Base-by-base conservation (phyloP, 2,888 invertebrate genomes). In the Lepidochrysops patricia region DNA sequence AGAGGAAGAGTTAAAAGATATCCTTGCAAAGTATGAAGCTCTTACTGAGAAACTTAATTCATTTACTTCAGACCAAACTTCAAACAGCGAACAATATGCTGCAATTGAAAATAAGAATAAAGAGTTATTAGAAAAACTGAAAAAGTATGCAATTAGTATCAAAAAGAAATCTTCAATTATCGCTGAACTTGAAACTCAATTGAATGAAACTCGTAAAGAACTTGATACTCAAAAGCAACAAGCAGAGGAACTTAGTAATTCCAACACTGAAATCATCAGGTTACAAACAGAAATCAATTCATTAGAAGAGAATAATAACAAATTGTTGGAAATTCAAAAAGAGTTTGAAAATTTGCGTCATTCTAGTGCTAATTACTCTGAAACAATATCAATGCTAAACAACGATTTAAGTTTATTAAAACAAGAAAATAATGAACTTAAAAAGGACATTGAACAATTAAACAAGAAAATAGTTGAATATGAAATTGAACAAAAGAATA, bases 101-200 rank as follows among this genome's bases (percentile, higher is more conserved):
- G 77, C 83, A 12, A 70, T 92, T 1, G 93, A 93, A 70, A 82
- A 73, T 5, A 94, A 93, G 72, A 92, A 92, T 66, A 93, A 92
- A 69, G 92, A 93, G 57, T 91, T 94, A 63, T 77, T 94, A 59
- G 95, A 95, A 61, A 95, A 95, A 77, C 89, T 95, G 72, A 96
- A 95, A 72, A 95, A 95, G 71, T 92, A 94, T 70, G 95, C 94
- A 0, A 90, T 93, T 0, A 94, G 92, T 71, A 85, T 95, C 7
- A 96, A 95, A 76, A 95, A 94, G 73, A 95, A 94, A 72, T 89
- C 91, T 0, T 74, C 86, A 0, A 89, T 92, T 64, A 93, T 92
- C 67, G 84, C 91, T 34, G 94, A 95, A 64, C 76, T 94, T 34
- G 93, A 95, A 80, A 75, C 78, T 50, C 92, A 89, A 66, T 72